Conservation (phyloP, 2,797 vertebrate genomes). For the Coregonus sp. region DNA sequence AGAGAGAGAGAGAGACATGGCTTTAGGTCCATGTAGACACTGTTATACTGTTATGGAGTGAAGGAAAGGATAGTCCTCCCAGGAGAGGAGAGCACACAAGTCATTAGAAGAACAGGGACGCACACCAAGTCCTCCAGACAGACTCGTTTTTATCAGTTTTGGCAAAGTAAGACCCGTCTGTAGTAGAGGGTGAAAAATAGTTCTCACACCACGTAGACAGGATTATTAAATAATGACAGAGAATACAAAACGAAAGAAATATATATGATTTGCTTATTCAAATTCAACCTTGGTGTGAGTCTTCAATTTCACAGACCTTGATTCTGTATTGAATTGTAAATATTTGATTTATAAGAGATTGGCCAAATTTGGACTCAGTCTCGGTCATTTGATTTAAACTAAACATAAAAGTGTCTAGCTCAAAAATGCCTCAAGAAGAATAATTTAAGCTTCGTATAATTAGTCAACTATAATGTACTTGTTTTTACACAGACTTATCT, state of each 20-base stretch:
- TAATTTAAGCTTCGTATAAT: neutral
- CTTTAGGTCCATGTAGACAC: neutral
- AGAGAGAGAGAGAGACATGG: neutral
- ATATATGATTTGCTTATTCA: neutral
- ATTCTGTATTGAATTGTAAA: constrained; percentile 51
- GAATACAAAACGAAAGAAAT: too few relatives aligned
- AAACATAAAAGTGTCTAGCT: constrained; percentile 13
- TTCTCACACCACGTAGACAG: too few relatives aligned
- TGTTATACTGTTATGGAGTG: neutral
- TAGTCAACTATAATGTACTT: neutral
- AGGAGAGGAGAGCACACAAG: neutral
- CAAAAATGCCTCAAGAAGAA: constrained; percentile 27
- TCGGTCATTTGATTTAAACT: constrained; percentile 16
- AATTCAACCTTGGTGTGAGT: neutral
- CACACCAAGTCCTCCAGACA: neutral
- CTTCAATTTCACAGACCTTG: constrained; percentile 11
- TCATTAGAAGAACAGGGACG: neutral
- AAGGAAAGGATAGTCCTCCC: neutral
- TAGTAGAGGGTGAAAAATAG: too few relatives aligned
- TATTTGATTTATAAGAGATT: constrained; percentile 45
- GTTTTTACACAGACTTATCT: constrained; percentile 12
- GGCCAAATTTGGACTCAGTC: constrained; percentile 34
- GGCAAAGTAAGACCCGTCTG: too few relatives aligned
- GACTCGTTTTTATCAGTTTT: too few relatives aligned
- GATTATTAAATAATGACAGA: too few relatives aligned